Base-by-base conservation (phyloP, 2,797 vertebrate species). In the Helostoma temminkii region DNA sequence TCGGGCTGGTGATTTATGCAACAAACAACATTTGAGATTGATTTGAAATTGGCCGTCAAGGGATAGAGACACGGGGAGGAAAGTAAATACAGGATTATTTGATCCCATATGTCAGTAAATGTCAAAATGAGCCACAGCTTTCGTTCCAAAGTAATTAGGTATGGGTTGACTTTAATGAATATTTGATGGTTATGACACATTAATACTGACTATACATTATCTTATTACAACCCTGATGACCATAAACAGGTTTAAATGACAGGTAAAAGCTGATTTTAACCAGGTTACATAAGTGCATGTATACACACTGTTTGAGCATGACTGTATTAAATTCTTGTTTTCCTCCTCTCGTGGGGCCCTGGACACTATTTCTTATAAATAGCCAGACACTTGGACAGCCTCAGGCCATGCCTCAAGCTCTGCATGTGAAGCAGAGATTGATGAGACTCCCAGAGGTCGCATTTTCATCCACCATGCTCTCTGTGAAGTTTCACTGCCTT, bases 11-110 rank as follows among this genome's bases (percentile, higher is more conserved):
- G 83, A 87, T 88, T 82, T 77, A 88, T 86, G 82, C 81, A 46
- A 61, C 54, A 34, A 76, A 74, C 87, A 84, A 87, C 69, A 78
- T 83, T 42, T 48, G 46, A 76, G 74, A 90, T 81, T 80, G 81
- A 87, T 85, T 63, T 47, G 45, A 58, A 71, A 81, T 79, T 43
- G 73, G 69, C 36, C 66, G 72, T 76, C 80, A 26, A 1, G 79
- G 75, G 76, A 75, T 1, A 3, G 30, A 75, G 74, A 69, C 73
- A 34, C 3, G 43, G 57, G 9, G 4, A 55, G 57, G 58, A 80
- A 67, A 76, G 80, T 67, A 85, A 85, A 88, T 24, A 67, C 52
- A 49, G 67, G 63, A 80, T 80, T 74, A 85, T 78, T 75, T 80
- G 65, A 81, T 63, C 50, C 49, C 61, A 62, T 34, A 76, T 80